phyloP scores from a whole-genome alignment of 2,113 vertebrate genomes.

The Ctenodactylus gundi region DNA sequence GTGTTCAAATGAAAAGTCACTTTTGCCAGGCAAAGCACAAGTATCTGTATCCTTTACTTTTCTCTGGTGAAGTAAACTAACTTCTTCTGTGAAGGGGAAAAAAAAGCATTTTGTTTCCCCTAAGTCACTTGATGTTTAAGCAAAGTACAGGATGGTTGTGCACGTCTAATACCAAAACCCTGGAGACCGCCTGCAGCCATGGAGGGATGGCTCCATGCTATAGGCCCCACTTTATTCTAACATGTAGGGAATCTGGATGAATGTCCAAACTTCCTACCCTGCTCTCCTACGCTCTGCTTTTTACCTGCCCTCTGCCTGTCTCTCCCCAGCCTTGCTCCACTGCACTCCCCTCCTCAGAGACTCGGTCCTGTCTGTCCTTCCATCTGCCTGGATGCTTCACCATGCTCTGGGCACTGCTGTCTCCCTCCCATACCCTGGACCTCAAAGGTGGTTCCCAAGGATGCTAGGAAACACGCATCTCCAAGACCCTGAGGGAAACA shows the following conservation, averaged over 20 bases:
- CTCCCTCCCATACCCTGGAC: neutral
- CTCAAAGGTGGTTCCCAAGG: neutral
- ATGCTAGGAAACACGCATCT: neutral
- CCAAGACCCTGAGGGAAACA: neutral
- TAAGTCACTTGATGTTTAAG: neutral
- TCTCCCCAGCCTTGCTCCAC: neutral
- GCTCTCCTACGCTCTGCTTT: neutral
- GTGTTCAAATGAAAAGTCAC: neutral
- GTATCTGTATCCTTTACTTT: neutral
- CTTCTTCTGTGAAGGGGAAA: slow-evolving; percentile 83
- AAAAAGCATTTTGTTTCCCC: neutral
- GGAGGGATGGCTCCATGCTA: neutral
- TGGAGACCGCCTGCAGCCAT: neutral
- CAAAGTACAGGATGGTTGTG: neutral
- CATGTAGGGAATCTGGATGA: neutral
- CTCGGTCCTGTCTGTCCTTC: neutral
- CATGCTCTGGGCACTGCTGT: neutral
- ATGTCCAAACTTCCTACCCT: neutral
- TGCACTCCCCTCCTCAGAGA: neutral
- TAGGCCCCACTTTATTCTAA: neutral
- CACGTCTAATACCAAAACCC: neutral
- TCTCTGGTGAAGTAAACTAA: slow-evolving; percentile 58
- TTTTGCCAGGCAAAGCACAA: neutral
- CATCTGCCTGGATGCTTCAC: neutral
- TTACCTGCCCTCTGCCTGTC: neutral